phyloP scores from a whole-genome alignment of 2,888 invertebrate genomes.

The Anoncus sp. region DNA sequence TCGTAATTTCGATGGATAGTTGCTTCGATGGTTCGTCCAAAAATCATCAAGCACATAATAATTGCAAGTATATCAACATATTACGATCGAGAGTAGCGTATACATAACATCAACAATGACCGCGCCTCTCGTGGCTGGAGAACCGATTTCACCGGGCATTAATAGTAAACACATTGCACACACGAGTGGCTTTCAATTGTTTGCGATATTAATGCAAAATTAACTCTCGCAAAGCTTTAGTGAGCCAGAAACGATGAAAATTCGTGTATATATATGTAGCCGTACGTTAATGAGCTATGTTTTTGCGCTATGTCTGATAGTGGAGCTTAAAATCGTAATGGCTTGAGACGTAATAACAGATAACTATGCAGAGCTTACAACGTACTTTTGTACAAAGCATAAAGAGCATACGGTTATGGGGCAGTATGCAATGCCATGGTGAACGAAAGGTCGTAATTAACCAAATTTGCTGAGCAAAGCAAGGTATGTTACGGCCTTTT shows the following conservation, averaged over 20 bases:
- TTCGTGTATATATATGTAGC: too few species aligned
- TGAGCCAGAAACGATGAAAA: neutral
- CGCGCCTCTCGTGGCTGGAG: neutral
- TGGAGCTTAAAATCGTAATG: slow-evolving; percentile 50
- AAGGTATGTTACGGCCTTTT: slow-evolving; percentile 16
- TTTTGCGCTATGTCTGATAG: slow-evolving; percentile 27
- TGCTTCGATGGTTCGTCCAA: neutral
- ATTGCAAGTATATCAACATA: neutral
- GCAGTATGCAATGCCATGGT: neutral
- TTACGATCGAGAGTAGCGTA: neutral
- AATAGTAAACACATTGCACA: slow-evolving; percentile 10
- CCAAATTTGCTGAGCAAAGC: slow-evolving; percentile 2
- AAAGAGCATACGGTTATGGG: neutral
- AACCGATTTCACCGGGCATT: neutral
- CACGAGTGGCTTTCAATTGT: slow-evolving; percentile 30
- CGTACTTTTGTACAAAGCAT: slow-evolving; percentile 15
- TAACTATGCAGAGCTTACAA: slow-evolving; percentile 51
- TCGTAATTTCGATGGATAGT: neutral
- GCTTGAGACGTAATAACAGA: slow-evolving; percentile 54
- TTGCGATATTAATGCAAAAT: slow-evolving; percentile 14
- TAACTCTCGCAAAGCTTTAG: neutral
- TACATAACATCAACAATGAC: neutral
- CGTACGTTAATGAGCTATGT: neutral
- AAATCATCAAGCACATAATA: neutral
- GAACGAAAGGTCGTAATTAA: slow-evolving; percentile 7